These are phyloP conservation scores for Microctenopoma lineatum DNA, from an alignment of 2,797 vertebrate genomes.

Conservation along the genomic window DNA sequence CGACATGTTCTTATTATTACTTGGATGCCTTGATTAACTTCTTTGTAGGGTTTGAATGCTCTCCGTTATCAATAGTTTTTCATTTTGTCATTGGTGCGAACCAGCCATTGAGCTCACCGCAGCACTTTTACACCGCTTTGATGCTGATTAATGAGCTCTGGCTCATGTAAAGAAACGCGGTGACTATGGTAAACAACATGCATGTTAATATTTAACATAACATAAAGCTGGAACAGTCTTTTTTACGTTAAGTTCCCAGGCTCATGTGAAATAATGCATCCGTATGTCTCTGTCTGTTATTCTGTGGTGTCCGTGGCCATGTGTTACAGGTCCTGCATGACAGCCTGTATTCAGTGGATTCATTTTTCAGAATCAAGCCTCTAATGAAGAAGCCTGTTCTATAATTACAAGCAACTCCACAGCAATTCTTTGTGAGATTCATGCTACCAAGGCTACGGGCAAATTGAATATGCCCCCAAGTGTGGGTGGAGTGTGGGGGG, in stretches of 20 bases:
- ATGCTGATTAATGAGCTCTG: too few species aligned
- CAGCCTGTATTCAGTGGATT: conserved; percentile 47
- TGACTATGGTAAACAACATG: background rate
- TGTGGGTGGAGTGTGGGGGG: conserved; percentile 18
- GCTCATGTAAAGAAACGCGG: too few species aligned
- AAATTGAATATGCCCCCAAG: conserved; percentile 75
- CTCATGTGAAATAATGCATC: conserved; percentile 55
- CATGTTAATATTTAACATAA: background rate
- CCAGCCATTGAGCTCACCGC: too few species aligned
- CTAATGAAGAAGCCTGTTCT: conserved; percentile 75
- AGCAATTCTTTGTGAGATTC: conserved; percentile 74
- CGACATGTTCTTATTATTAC: too few species aligned
- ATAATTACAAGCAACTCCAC: conserved; percentile 81
- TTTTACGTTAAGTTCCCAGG: conserved; percentile 61
- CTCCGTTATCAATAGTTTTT: too few species aligned
- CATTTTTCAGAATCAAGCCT: conserved; percentile 80
- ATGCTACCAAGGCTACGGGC: conserved; percentile 77
- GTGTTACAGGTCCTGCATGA: conserved; percentile 57
- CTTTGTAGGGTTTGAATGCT: too few species aligned
- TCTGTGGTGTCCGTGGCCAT: conserved; percentile 51
- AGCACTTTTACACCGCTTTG: too few species aligned
- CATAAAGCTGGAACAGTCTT: conserved; percentile 9
- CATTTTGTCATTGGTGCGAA: too few species aligned
- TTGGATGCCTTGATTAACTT: too few species aligned
- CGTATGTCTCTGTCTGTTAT: conserved; percentile 28